Evolutionary conservation across 2,888 invertebrate species (phyloP), one percentile per base, ranked within the genome.

Genomic region (Coremacera marginata): DNA sequence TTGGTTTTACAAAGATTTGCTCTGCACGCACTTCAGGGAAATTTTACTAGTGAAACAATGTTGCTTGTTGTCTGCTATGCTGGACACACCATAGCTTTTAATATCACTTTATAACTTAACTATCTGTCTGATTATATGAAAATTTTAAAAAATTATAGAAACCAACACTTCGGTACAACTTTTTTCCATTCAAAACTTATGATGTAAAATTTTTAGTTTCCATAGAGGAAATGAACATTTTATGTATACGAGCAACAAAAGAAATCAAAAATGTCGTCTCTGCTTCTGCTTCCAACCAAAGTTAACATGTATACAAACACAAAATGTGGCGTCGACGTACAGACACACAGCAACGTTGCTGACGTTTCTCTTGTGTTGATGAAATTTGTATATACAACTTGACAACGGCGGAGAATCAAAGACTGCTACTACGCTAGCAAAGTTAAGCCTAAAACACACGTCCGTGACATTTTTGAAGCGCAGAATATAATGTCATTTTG

Each of bases 201-300:
- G 44, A 44, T 44, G 44, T 44, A 44, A 44, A 44, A 44, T 11
- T 44, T 75, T 70, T 31, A 31, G 25, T 57, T 68, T 62, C n/a
- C 62, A 51, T 19, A 19, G 44, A 68, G 25, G 63, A 63, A 70
- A 60, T 63, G 62, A 62, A 62, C 52, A 27, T 70, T 70, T 76
- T 70, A 52, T 77, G 74, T 77, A 77, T 75, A 77, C 74, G 63
- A 62, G 37, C 51, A 67, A n/a, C 72, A 72, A 44, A 49, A 70
- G 51, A 75, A 78, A 78, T 71, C 65, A 67, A 75, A 71, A 75
- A 78, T 65, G 75, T 77, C 75, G 76, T 67, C 76, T 63, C 25
- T 65, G 52, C 49, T 22, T 14, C 37, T 60, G 57, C 75, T 57
- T 27, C 75, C 60, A 60, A 37, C 52, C 60, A 31, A n/a, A 31